Percentiles rank a stretch among this genome's conserved stretches.
phyloP scores from a whole-genome alignment of 2,888 invertebrate species.

The Clepsis dumicolana region DNA sequence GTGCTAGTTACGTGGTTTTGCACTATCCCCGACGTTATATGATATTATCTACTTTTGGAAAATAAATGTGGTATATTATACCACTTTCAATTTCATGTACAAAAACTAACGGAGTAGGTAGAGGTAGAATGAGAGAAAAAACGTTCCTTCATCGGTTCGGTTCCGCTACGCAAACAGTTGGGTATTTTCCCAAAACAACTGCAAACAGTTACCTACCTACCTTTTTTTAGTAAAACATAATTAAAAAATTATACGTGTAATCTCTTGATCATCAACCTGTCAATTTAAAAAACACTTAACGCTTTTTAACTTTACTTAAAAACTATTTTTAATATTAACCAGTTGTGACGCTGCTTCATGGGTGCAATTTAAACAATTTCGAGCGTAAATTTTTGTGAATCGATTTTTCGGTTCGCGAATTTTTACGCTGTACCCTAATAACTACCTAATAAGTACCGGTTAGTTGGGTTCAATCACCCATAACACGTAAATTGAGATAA shows the following conservation, averaged over 20 bases:
- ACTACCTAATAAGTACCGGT: background rate
- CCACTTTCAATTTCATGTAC: background rate
- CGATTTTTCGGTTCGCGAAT: slow-evolving; percentile 37
- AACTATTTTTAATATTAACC: slow-evolving; percentile 21
- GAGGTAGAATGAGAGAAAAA: too few species aligned
- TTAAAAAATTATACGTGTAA: slow-evolving; percentile 20
- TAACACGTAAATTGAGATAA: slow-evolving; percentile 1
- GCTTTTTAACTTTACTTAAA: slow-evolving; percentile 25
- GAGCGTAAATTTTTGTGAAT: slow-evolving; percentile 37
- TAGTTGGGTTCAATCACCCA: slow-evolving; percentile 4
- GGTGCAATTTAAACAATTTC: slow-evolving; percentile 37
- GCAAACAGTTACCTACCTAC: too few species aligned
- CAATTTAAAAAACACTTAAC: slow-evolving; percentile 25
- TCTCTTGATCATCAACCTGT: background rate
- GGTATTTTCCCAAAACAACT: slow-evolving; percentile 2
- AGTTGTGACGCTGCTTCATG: slow-evolving; percentile 41
- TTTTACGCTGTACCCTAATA: background rate
- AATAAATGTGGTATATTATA: too few species aligned
- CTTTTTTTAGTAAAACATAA: slow-evolving; percentile 20
- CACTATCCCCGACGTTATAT: too few species aligned
- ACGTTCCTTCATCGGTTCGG: slow-evolving; percentile 4
- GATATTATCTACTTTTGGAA: too few species aligned
- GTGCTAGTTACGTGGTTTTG: too few species aligned
- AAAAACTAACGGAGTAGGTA: background rate
- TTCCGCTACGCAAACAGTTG: background rate